These are phyloP conservation scores for Gymnorhina tibicen DNA, from an alignment of 2,113 vertebrate genomes.

Conservation along the genomic window DNA sequence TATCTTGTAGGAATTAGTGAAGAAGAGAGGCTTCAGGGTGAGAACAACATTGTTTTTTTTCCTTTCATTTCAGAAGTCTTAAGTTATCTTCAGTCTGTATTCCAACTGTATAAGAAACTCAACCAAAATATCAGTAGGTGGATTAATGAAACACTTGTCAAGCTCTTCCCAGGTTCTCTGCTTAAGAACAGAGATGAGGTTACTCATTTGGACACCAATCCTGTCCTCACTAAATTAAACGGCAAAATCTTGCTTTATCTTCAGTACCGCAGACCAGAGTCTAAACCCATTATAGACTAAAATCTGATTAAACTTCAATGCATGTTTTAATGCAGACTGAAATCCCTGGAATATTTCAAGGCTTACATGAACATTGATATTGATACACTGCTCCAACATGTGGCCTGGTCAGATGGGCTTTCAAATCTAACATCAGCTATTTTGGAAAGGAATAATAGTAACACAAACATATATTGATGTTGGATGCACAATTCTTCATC, in stretches of 20 bases:
- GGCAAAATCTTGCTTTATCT: background rate
- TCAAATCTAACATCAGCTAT: background rate
- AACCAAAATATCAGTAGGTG: background rate
- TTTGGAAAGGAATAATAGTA: background rate
- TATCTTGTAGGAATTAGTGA: constrained; percentile 6
- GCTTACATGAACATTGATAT: background rate
- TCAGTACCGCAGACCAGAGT: background rate
- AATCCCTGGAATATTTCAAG: background rate
- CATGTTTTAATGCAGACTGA: background rate
- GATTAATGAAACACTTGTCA: constrained; percentile 22
- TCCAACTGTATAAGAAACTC: background rate
- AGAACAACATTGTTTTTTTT: background rate
- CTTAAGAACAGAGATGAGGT: background rate
- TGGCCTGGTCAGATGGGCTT: background rate
- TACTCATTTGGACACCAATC: background rate
- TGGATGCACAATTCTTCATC: background rate
- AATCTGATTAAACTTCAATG: background rate
- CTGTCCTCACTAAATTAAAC: background rate
- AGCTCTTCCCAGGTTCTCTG: background rate
- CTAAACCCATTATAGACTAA: background rate
- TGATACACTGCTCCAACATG: background rate
- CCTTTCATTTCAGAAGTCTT: background rate
- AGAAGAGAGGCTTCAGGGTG: background rate
- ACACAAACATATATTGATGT: background rate
- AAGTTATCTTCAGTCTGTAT: background rate